Percentiles rank a stretch among this genome's conserved stretches.
These are phyloP conservation scores for Zoanthus solanderi DNA, from an alignment of 92 coral and sea anemone species.

Conservation along the genomic window DNA sequence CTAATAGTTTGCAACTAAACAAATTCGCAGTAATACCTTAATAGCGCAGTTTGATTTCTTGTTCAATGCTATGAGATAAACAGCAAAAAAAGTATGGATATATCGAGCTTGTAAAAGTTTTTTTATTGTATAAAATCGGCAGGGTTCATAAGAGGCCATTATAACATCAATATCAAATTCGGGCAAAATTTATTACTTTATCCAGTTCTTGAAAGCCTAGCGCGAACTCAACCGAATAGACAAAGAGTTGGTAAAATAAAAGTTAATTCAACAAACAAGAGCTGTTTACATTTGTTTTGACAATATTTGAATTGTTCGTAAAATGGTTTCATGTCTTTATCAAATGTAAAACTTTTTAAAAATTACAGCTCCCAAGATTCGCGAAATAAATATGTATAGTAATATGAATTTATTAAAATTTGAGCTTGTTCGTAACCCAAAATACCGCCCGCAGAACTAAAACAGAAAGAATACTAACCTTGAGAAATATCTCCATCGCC, in stretches of 20 bases:
- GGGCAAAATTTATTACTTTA: background rate
- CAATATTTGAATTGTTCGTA: background rate
- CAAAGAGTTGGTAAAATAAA: background rate
- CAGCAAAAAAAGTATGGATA: background rate
- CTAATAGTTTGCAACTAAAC: background rate
- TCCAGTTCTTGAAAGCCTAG: background rate
- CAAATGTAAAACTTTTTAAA: background rate
- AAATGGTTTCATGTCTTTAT: background rate
- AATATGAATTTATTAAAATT: background rate
- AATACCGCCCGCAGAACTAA: background rate
- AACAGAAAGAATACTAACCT: constrained; percentile 62
- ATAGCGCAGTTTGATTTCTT: too few species aligned
- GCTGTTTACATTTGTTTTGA: constrained; percentile 28
- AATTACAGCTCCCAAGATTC: background rate
- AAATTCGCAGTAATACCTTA: too few species aligned
- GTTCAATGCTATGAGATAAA: background rate
- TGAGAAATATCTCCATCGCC: constrained; percentile 86
- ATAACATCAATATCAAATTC: background rate
- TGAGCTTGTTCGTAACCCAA: background rate
- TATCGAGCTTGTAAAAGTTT: background rate
- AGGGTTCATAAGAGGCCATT: background rate
- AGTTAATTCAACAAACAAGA: constrained; percentile 21
- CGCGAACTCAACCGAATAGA: background rate
- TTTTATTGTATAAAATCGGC: background rate
- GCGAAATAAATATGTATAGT: background rate